Base-by-base conservation (phyloP, 2,888 invertebrate genomes). In the Amphimallon solstitiale region DNA sequence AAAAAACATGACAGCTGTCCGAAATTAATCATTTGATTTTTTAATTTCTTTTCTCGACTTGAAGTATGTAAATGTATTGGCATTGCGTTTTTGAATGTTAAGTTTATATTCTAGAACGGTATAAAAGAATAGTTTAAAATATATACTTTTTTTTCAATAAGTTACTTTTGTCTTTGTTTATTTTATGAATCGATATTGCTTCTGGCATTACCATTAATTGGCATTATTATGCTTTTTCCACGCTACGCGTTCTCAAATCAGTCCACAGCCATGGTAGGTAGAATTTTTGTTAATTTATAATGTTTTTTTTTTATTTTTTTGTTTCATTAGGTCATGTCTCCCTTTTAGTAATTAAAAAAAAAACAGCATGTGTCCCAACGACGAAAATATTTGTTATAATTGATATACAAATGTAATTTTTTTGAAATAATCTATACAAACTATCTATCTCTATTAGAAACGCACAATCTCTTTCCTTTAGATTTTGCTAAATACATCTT, bases 231-330 rank as follows among this genome's bases (percentile, higher is more conserved):
- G 56, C 56, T 56, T 56, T 81, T 82, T 81, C 79, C 82, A 83
- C 82, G 82, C 82, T 79, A 76, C 79, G 29, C 29, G 29, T 29
- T 29, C 80, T 73, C 73, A 70, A 67, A 67, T 65, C 73, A 83
- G 82, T 79, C 81, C 80, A 81, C 82, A 79, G 81, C 80, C 79
- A 82, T 82, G 82, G 82, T 83, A 83, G 80, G 82, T 83, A 82
- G 81, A 52, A 64, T 35, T 14, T 54, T 54, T 54, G 35, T 19
- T 54, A 35, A 19, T 54, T 17, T 19, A 37, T 14, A 14, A 29
- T 7, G 7, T 35, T 37, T 54, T 29, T 29, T 29, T 1, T 3
- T 29, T 29, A 23, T 23, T 4, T 23, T 23, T 29, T 29, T 5
- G 5, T 29, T 2, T 29, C 29, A 29, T 29, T 29, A 29, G 23